Base-by-base conservation (phyloP, 2,113 vertebrate species). In the Gymnobelideus leadbeateri region DNA sequence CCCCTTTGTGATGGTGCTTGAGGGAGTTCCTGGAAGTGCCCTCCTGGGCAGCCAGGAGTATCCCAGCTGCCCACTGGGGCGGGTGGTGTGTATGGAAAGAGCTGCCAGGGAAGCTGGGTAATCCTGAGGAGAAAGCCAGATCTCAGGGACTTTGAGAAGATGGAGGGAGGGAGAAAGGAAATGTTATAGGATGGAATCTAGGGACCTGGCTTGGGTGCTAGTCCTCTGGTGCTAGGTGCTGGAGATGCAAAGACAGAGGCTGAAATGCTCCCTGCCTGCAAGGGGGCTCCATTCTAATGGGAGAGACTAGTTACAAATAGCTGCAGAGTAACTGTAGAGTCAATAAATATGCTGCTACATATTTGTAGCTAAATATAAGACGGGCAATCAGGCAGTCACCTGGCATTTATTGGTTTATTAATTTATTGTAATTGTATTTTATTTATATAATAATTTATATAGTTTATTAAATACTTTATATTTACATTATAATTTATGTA, bases 1-100 rank as follows among this genome's bases (percentile, higher is more conserved):
- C 51, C n/a, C n/a, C 9, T 46, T 0, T 0, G 9, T 2, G 1
- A 43, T 23, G 7, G 68, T 21, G 68, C 37, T 23, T 1, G 7
- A 84, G n/a, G n/a, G 7, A 84, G 19, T 21, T 16, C 37, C 6
- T 43, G n/a, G 68, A 84, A 21, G 6, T 37, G 68, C 47, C 47
- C 4, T 16, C 31, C 6, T 77, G 37, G n/a, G n/a, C 6, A 8
- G 21, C 1, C 1, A 43, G 68, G 16, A 2, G n/a, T 21, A 43
- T 21, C 8, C n/a, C 7, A 19, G 16, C n/a, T 8, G n/a, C 16
- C 5, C 9, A 43, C 43, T 19, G 10, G 68, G 16, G 14, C 0
- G n/a, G 37, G 19, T 1, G n/a, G 68, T 84, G n/a, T 6, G 6
- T 43, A 84, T 43, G n/a, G 68, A 84, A 84, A 43, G n/a, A 19